Evolutionary conservation across 2,888 invertebrate genomes (phyloP).

Genomic region (Scaptodrosophila latifasciaeformis): DNA sequence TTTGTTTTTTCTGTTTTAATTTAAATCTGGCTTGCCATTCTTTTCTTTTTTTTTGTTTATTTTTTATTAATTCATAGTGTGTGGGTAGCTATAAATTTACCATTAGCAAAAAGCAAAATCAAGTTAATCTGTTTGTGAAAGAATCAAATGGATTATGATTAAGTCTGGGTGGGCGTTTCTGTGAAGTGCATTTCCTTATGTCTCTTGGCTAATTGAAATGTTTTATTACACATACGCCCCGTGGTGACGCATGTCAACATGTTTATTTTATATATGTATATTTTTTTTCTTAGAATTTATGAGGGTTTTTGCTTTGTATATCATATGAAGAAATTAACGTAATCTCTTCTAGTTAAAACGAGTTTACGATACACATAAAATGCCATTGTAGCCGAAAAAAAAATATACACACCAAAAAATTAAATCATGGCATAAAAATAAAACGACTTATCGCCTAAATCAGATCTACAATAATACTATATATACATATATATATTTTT

Average conservation of each 20-base stretch:
- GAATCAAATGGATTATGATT: no score
- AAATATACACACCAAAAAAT: conserved; percentile 5
- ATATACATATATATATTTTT: no score
- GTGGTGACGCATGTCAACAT: conserved; percentile 17
- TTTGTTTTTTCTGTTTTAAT: no score
- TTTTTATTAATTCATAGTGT: no score
- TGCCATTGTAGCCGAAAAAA: no score
- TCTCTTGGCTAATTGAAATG: conserved; percentile 11
- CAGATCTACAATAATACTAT: conserved; percentile 25
- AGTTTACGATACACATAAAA: not conserved
- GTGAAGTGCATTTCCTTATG: not conserved
- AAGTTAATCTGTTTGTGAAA: no score
- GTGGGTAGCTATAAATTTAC: no score
- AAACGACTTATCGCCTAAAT: conserved; percentile 46
- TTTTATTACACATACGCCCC: conserved; percentile 54
- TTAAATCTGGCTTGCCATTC: no score
- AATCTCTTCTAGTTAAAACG: not conserved
- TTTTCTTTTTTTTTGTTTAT: no score
- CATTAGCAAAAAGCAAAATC: no score
- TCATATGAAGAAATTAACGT: not conserved
- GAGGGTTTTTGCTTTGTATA: not conserved
- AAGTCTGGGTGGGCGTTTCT: conserved; percentile 6
- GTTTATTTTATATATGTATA: not conserved
- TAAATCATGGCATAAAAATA: conserved; percentile 62
- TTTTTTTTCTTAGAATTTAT: not conserved